These are phyloP conservation scores for Nomada hirtipes DNA, from an alignment of 2,888 invertebrate species.

Conservation along the genomic window DNA sequence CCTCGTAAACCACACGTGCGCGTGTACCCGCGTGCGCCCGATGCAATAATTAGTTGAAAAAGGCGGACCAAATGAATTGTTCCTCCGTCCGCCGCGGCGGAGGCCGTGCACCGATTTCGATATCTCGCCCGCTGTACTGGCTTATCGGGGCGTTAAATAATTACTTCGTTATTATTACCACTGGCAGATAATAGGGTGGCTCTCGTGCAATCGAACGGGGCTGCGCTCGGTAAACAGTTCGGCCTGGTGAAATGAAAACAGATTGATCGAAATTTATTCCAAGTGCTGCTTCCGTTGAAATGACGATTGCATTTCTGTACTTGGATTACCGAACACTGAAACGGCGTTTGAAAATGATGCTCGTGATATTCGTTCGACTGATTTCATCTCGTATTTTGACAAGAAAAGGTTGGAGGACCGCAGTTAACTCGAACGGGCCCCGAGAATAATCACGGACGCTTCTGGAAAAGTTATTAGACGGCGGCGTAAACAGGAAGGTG, in stretches of 20 bases:
- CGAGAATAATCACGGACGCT: not conserved
- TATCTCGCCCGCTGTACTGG: not conserved
- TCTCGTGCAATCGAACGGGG: not conserved
- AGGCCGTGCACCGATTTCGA: not conserved
- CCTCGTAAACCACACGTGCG: conserved; percentile 55
- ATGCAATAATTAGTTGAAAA: conserved; percentile 50
- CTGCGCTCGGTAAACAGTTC: not conserved
- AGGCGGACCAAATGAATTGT: not conserved
- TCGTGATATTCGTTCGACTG: too few relatives aligned
- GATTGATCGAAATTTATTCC: not conserved
- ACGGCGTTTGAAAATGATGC: not conserved
- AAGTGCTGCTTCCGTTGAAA: not conserved
- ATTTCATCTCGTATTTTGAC: too few relatives aligned
- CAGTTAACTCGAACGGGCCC: too few relatives aligned
- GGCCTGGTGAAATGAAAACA: not conserved
- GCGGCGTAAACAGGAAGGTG: not conserved
- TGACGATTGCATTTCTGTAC: not conserved
- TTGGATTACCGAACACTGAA: not conserved
- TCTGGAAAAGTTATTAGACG: not conserved
- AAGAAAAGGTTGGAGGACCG: too few relatives aligned
- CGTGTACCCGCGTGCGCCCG: conserved; percentile 7
- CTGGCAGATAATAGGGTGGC: not conserved
- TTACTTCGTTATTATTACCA: conserved; percentile 10
- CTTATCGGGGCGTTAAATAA: conserved; percentile 27
- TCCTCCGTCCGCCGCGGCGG: not conserved